Evolutionary conservation across 2,888 invertebrate genomes (phyloP).

Genomic region (Protonemura montana): DNA sequence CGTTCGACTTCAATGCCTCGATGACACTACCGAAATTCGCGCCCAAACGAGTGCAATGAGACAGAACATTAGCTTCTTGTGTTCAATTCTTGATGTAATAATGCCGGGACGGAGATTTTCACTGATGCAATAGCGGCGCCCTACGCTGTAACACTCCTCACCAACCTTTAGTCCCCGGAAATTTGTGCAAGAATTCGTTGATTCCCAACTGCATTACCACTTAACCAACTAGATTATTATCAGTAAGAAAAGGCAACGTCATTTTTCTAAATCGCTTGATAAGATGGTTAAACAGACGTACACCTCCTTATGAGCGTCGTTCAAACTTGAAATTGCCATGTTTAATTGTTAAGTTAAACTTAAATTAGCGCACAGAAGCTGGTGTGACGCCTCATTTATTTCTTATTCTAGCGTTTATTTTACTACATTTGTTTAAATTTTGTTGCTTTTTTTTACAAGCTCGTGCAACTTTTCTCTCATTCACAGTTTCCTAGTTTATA

Average conservation of each 20-base stretch:
- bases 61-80: conserved; percentile 12
- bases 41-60: background rate
- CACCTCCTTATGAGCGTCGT: background rate
- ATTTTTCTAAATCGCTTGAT: background rate
- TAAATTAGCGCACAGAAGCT: too few relatives aligned
- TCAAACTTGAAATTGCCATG: background rate
- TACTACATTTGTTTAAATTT: background rate
- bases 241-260: background rate
- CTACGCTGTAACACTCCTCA: background rate
- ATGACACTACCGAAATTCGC: background rate
- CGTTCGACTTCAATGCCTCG: background rate
- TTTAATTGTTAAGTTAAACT: background rate
- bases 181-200: background rate
- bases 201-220: background rate
- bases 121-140: background rate
- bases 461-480: background rate
- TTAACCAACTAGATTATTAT: background rate
- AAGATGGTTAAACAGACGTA: background rate
- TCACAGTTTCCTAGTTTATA: background rate
- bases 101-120: background rate
- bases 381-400: background rate
- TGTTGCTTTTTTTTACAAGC: background rate
- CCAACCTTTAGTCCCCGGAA: background rate
- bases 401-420: background rate
- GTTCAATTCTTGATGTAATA: background rate